A percentile compares a stretch with the other conserved stretches of the same genome.
Evolutionary conservation across 2,113 vertebrate genomes (phyloP).

Genomic region (Anas platyrhynchos): DNA sequence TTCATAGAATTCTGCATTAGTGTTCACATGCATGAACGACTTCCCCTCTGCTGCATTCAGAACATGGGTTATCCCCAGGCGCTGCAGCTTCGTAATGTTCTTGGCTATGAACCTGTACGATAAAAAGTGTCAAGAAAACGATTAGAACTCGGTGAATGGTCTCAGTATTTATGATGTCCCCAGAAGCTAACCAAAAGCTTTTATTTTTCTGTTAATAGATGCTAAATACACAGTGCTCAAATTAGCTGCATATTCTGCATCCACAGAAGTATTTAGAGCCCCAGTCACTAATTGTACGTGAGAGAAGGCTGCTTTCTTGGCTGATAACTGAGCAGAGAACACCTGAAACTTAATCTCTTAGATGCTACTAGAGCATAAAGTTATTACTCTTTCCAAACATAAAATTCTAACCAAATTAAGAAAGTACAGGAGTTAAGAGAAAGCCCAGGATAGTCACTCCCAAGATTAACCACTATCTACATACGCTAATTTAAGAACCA

Average conservation of each 20-base stretch:
- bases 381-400: neutral
- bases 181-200: neutral
- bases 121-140: neutral
- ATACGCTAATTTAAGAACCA: neutral
- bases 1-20: conserved; percentile 91
- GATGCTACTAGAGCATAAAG: neutral
- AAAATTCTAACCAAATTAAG: neutral
- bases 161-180: neutral
- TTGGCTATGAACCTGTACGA: conserved; percentile 90
- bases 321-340: neutral
- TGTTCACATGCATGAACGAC: conserved; percentile 99
- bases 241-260: neutral
- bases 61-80: conserved; percentile 92
- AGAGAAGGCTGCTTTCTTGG: neutral
- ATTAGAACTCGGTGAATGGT: neutral
- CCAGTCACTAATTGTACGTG: neutral
- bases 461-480: fast-evolving
- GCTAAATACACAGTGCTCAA: neutral
- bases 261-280: neutral
- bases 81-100: conserved; percentile 89
- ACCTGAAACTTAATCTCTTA: neutral
- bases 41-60: conserved; percentile 95
- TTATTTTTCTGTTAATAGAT: neutral
- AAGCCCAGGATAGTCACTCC: neutral
- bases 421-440: neutral